Base-by-base conservation (phyloP, 2,113 vertebrate species). In the Agapornis roseicollis region DNA sequence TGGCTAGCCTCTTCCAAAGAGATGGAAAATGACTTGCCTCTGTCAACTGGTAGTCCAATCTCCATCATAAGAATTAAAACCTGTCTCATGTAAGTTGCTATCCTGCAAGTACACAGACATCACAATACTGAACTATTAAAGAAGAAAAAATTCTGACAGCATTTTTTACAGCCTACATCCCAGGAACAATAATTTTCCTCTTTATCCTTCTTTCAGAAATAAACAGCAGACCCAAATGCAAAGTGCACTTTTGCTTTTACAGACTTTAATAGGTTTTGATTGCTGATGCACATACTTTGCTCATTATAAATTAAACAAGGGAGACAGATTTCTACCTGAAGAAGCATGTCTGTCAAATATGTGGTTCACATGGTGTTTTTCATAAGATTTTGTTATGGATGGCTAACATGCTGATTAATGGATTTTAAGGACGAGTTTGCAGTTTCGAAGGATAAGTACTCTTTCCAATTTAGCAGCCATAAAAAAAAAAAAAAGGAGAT, bases 291-390 rank as follows among this genome's bases (percentile, higher is more conserved):
- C 0, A 2, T 73, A 83, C 64, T 96, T 88, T 94, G 35, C 44
- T 97, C 89, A 94, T 96, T 85, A 97, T 94, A 97, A 97, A 97
- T 96, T 96, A 90, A 97, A 96, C 91, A 94, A 96, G 82, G 83
- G 81, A 95, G 71, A 86, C 85, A 97, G 60, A 89, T 97, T 98
- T 98, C 92, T 93, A 96, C 94, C 86, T 97, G 95, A 97, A 96
- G 82, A 93, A 85, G 58, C 82, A 80, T 81, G 92, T 96, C 95
- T 97, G 74, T 95, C 96, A 97, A 96, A 80, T 97, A 49, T 82
- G 42, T 93, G 94, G 88, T 96, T 97, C 94, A 63, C 88, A 73
- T 82, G 50, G 77, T 79, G 72, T 94, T 97, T 96, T 88, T 78
- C 91, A 89, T 82, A 93, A 90, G 94, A 88, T 84, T 90, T 78